Conservation (phyloP, 2,113 vertebrate species). For the Himantopus leucocephalus region DNA sequence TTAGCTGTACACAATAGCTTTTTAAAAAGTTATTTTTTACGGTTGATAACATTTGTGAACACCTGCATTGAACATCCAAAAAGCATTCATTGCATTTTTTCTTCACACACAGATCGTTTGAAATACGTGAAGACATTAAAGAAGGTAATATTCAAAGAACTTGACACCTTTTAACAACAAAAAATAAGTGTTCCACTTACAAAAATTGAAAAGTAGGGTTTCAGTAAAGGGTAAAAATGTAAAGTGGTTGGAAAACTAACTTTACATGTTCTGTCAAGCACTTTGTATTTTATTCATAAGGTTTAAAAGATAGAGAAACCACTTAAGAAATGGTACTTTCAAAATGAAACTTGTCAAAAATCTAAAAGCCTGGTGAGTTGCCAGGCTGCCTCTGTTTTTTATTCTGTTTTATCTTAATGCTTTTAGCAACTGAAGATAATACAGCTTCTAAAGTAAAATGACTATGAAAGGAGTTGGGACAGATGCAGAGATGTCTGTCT, state of each 20-base stretch:
- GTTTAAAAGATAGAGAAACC: not conserved
- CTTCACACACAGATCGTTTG: not conserved
- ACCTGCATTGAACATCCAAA: not conserved
- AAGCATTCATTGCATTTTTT: not conserved
- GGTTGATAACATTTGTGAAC: not conserved
- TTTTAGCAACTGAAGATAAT: constrained; percentile 6
- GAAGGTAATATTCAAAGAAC: constrained; percentile 27
- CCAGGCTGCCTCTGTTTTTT: not conserved
- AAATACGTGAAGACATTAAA: not conserved
- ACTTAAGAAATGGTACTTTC: not conserved
- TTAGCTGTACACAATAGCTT: not conserved
- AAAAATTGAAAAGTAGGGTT: constrained; percentile 30
- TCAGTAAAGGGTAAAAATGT: not conserved
- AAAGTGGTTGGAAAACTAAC: not conserved
- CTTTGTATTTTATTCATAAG: not conserved
- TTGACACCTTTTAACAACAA: constrained; percentile 38
- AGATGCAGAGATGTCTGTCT: not conserved
- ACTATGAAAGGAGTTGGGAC: not conserved
- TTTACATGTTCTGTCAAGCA: constrained; percentile 14
- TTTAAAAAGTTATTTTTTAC: not conserved
- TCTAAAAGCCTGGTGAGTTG: not conserved
- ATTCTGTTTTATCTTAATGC: constrained; percentile 6
- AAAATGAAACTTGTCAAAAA: constrained; percentile 3
- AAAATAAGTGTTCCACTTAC: constrained; percentile 48
- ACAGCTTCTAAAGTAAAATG: not conserved